Conservation (phyloP, 2,797 vertebrate genomes). For the Microcaecilia unicolor region DNA sequence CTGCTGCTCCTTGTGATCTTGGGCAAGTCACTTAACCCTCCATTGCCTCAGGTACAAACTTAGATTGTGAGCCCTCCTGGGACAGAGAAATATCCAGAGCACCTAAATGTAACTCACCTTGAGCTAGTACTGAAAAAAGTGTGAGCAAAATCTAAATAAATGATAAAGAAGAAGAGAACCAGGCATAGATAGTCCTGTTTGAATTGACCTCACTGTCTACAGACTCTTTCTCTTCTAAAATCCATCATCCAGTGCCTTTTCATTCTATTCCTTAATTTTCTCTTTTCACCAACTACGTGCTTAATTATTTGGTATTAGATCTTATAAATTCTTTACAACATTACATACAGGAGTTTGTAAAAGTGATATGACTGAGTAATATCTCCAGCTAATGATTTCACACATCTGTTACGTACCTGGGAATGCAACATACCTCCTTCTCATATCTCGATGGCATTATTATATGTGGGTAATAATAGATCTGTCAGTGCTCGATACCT, state of each 20-base stretch:
- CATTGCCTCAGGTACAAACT: too few species aligned
- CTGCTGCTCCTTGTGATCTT: too few species aligned
- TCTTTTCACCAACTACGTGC: conserved; percentile 25
- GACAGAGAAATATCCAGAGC: too few species aligned
- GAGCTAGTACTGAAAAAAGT: too few species aligned
- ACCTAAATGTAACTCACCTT: too few species aligned
- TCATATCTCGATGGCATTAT: conserved; percentile 12
- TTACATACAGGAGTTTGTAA: conserved; percentile 8
- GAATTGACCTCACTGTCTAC: conserved; percentile 11
- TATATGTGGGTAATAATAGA: not conserved
- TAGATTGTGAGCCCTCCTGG: too few species aligned
- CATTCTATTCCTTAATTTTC: too few species aligned
- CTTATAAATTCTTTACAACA: conserved; percentile 12
- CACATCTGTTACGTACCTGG: conserved; percentile 15
- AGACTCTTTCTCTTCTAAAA: conserved; percentile 4
- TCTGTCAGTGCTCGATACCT: not conserved
- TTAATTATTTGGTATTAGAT: too few species aligned
- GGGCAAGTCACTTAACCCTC: too few species aligned
- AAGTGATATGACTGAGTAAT: conserved; percentile 12
- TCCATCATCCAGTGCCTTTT: conserved; percentile 11
- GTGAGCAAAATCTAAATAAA: too few species aligned
- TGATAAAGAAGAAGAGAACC: too few species aligned
- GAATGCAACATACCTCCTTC: not conserved
- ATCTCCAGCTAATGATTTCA: conserved; percentile 9
- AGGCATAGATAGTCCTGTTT: too few species aligned